Percentiles rank a stretch among this genome's conserved stretches.
Conservation (phyloP, 2,797 vertebrate species). For the Tokudaia muenninki region DNA sequence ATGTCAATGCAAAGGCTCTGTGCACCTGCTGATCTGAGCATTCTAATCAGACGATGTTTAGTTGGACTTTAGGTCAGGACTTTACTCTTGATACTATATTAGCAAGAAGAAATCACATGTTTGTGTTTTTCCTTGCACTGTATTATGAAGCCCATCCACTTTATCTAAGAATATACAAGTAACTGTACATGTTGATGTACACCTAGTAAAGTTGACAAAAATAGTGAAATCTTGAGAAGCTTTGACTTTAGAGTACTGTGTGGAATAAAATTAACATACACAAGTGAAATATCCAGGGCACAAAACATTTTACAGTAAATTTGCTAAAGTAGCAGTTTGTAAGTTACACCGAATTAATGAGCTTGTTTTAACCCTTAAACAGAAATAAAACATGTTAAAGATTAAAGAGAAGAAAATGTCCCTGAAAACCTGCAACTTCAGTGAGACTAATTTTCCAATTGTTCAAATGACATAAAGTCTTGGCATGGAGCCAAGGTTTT, state of each 20-base stretch:
- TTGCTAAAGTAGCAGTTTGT: neutral
- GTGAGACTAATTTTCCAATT: neutral
- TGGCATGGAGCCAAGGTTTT: too few relatives aligned
- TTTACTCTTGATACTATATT: neutral
- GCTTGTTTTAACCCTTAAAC: neutral
- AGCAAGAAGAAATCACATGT: neutral
- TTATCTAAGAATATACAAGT: neutral
- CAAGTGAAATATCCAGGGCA: neutral
- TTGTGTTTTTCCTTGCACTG: neutral
- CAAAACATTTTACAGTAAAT: neutral
- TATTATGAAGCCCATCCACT: neutral
- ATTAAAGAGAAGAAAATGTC: neutral
- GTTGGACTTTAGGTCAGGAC: neutral
- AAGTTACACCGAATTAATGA: constrained; percentile 25
- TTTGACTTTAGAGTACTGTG: neutral
- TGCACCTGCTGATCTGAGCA: neutral
- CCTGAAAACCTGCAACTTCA: neutral
- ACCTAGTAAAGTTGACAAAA: neutral
- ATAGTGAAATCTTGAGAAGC: neutral
- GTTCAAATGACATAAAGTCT: neutral
- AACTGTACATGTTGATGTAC: neutral
- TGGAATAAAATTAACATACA: neutral
- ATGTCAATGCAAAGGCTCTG: neutral
- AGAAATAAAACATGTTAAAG: neutral
- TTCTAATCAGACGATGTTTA: neutral